These are phyloP conservation scores for Mustela erminea DNA, from an alignment of 2,797 vertebrate species.

Conservation along the genomic window DNA sequence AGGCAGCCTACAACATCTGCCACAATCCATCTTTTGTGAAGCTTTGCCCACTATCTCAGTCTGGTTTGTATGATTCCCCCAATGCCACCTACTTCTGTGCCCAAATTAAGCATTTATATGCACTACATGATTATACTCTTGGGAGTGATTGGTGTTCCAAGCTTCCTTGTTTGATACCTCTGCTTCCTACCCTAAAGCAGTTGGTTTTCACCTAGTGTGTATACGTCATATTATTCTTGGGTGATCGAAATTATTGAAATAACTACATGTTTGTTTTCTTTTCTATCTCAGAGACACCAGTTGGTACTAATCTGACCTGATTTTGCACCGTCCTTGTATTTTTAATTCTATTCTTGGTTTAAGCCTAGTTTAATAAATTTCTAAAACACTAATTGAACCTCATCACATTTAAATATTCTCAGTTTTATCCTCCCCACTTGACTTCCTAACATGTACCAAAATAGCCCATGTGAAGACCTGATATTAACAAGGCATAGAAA, in stretches of 20 bases:
- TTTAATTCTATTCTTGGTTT: background rate
- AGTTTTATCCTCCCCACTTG: background rate
- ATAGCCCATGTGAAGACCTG: background rate
- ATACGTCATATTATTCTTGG: background rate
- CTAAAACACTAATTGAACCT: background rate
- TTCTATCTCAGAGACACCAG: background rate
- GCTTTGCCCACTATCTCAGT: background rate
- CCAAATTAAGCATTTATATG: background rate
- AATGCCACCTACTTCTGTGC: background rate
- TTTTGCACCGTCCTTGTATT: background rate
- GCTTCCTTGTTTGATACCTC: background rate
- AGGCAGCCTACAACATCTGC: background rate
- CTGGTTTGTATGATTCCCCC: background rate
- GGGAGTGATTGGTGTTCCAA: background rate
- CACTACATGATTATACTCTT: background rate
- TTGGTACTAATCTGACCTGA: background rate
- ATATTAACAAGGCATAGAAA: background rate
- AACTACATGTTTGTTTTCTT: background rate
- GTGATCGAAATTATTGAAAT: background rate
- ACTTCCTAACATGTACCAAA: background rate
- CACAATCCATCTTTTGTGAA: background rate
- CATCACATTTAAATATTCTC: background rate
- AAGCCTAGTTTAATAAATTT: background rate
- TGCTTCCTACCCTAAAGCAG: background rate
- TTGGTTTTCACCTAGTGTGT: background rate